These are phyloP conservation scores for Notolepis coatsorum DNA, from an alignment of 2,797 vertebrate genomes.

Conservation along the genomic window DNA sequence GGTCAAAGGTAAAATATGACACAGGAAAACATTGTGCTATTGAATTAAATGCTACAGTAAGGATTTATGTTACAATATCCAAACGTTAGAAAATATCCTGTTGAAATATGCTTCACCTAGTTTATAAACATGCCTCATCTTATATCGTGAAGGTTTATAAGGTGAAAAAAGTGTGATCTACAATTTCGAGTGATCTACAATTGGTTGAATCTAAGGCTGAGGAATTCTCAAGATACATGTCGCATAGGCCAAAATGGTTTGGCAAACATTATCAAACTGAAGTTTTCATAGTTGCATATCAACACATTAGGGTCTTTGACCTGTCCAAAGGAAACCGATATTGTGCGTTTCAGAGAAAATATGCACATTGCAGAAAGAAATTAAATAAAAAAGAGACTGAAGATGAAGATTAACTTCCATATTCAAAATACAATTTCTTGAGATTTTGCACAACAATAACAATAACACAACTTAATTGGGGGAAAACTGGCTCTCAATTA, in stretches of 20 bases:
- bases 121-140: conserved; percentile 42
- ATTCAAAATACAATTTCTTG: conserved; percentile 20
- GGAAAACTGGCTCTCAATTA: conserved; percentile 23
- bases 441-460: conserved; percentile 25
- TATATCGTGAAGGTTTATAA: too few relatives aligned
- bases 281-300: conserved; percentile 36
- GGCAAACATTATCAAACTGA: conserved; percentile 11
- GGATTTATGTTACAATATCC: conserved; percentile 28
- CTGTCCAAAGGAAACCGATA: conserved; percentile 13
- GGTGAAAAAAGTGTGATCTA: too few relatives aligned
- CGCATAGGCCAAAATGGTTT: conserved; percentile 21
- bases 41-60: conserved; percentile 24
- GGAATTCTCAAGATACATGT: conserved; percentile 21
- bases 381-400: conserved; percentile 12
- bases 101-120: conserved; percentile 23
- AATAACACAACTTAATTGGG: conserved; percentile 25
- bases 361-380: conserved; percentile 28
- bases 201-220: conserved; percentile 23
- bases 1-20: not conserved
- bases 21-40: not conserved
- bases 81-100: conserved; percentile 56
- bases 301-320: conserved; percentile 26
- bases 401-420: conserved; percentile 12
- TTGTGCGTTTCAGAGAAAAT: conserved; percentile 47
- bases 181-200: conserved; percentile 46